A percentile compares a stretch with the other conserved stretches of the same genome.
Evolutionary conservation across 2,888 invertebrate species (phyloP).

Genomic region (Augiades crinisus): DNA sequence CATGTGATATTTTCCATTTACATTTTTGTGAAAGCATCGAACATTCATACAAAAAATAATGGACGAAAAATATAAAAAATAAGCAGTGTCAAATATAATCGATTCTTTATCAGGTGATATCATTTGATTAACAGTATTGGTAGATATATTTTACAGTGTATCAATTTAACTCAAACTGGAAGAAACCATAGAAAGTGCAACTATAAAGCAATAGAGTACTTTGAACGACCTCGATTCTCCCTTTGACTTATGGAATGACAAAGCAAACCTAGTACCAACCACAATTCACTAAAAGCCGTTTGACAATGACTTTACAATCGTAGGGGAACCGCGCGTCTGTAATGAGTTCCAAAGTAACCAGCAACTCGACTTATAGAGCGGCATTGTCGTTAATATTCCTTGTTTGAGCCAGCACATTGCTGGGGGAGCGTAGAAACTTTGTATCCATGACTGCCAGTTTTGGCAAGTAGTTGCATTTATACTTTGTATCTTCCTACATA

Average conservation of each 20-base stretch:
- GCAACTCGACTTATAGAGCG: background rate
- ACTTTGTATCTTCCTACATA: too few relatives aligned
- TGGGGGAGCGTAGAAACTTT: background rate
- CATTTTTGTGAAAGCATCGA: too few relatives aligned
- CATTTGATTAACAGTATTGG: too few relatives aligned
- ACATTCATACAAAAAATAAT: too few relatives aligned
- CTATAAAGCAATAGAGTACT: background rate
- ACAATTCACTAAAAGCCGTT: slow-evolving; percentile 14
- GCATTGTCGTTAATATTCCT: background rate
- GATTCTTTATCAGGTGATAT: too few relatives aligned
- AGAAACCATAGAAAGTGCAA: background rate
- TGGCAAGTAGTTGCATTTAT: too few relatives aligned
- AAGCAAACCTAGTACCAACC: slow-evolving; percentile 4
- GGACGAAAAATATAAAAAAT: too few relatives aligned
- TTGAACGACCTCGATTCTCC: slow-evolving; percentile 1
- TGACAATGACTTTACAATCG: slow-evolving; percentile 14
- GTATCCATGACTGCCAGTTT: background rate
- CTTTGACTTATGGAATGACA: slow-evolving; percentile 11
- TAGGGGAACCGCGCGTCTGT: slow-evolving; percentile 6
- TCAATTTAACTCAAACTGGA: too few relatives aligned
- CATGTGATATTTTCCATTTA: too few relatives aligned
- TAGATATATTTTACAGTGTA: too few relatives aligned
- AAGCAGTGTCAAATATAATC: too few relatives aligned
- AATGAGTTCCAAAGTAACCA: slow-evolving; percentile 10
- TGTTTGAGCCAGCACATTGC: background rate